Percentiles rank a stretch among this genome's conserved stretches.
Evolutionary conservation across 1,140 invertebrate genomes (phyloP).

Genomic region (Magallana ariakensis): DNA sequence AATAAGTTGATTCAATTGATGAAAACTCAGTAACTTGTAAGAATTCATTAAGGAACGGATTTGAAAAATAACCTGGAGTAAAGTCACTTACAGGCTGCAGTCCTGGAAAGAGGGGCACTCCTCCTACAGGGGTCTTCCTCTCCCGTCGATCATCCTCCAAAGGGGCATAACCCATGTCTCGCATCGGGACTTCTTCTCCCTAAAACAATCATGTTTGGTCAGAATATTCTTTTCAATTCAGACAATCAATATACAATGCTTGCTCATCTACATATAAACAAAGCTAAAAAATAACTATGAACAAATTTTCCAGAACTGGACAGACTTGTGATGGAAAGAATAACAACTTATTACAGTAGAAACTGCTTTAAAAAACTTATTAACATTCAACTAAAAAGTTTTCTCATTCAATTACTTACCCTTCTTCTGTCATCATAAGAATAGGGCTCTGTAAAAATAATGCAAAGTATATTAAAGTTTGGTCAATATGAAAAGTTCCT

Average conservation of each 20-base stretch:
- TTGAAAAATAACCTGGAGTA: neutral
- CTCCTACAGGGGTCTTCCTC: conserved; percentile 66
- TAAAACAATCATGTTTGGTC: neutral
- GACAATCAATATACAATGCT: too few relatives aligned
- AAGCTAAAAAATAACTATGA: too few relatives aligned
- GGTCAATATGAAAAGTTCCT: neutral
- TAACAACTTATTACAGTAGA: too few relatives aligned
- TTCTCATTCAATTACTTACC: conserved; percentile 9
- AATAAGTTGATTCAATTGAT: neutral
- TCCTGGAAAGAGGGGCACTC: conserved; percentile 70
- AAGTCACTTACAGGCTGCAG: conserved; percentile 63
- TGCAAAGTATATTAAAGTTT: neutral
- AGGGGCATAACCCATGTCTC: conserved; percentile 66
- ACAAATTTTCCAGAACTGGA: too few relatives aligned
- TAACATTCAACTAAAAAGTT: too few relatives aligned
- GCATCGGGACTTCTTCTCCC: conserved; percentile 66
- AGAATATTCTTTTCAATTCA: too few relatives aligned
- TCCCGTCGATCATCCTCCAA: conserved; percentile 66
- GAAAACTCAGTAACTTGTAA: neutral
- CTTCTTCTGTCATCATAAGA: conserved; percentile 36
- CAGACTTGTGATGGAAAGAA: too few relatives aligned
- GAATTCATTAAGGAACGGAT: neutral
- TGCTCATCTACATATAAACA: too few relatives aligned
- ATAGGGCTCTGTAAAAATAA: conserved; percentile 32
- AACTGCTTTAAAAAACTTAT: too few relatives aligned